Conservation (phyloP, 2,888 invertebrate genomes). For the Salticus scenicus region DNA sequence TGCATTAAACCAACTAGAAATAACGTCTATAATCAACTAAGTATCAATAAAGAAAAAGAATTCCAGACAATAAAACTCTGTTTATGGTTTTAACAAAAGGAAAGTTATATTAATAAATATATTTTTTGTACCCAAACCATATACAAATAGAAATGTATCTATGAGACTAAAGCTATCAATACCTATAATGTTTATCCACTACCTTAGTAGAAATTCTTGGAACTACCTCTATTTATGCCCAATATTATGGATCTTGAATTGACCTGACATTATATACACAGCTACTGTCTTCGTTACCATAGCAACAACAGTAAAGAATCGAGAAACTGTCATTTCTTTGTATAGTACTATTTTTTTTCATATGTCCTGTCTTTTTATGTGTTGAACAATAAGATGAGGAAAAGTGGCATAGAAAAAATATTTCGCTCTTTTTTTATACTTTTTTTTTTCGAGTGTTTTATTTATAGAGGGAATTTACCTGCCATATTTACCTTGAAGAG, state of each 20-base stretch:
- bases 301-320: constrained; percentile 57
- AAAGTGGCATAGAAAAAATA: neutral
- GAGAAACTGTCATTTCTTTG: constrained; percentile 67
- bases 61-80: neutral
- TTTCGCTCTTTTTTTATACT: neutral
- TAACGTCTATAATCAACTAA: constrained; percentile 2
- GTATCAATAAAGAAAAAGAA: neutral
- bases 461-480: neutral
- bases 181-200: constrained; percentile 62
- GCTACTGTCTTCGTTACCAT: constrained; percentile 55
- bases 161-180: constrained; percentile 44
- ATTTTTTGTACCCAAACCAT: constrained; percentile 6
- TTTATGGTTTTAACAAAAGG: neutral
- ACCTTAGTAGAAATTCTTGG: constrained; percentile 44
- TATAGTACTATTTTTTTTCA: constrained; percentile 50
- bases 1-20: neutral
- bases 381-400: neutral
- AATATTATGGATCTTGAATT: constrained; percentile 68
- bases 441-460: neutral
- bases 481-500: constrained; percentile 2
- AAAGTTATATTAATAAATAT: neutral
- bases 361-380: constrained; percentile 30
- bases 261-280: constrained; percentile 64
- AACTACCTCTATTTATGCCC: constrained; percentile 65
- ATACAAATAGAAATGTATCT: constrained; percentile 27